Base-by-base conservation (phyloP, 2,113 vertebrate species). In the Coryphaenoides rupestris region DNA sequence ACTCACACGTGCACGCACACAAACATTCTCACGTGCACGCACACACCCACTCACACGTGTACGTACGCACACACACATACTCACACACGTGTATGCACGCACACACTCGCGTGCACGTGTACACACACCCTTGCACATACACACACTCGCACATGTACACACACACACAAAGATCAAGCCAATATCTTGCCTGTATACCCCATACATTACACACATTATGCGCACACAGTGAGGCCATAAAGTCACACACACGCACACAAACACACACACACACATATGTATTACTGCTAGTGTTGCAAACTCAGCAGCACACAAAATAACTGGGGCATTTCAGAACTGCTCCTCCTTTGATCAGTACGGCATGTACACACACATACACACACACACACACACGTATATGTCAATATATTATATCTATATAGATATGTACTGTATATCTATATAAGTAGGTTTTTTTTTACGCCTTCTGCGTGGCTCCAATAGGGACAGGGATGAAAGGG, bases 241-340 rank as follows among this genome's bases (percentile, higher is more conserved):
- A 40, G 23, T 21, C 21, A 19, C 59, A 62, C 50, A 55, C 66
- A 61, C 46, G 40, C 58, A 40, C 50, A 67, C 65, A 46, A 46
- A 40, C 50, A 55, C 21, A n/a, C 47, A 50, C 47, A n/a, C 47
- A 50, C 47, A n/a, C 47, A 17, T 13, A 62, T 45, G n/a, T 16
- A 21, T 45, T 56, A 23, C 21, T 55, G 12, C 24, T 45, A 45
- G 57, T 52, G 47, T 22, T 26, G 79, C 84, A 81, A 84, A 81
- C 85, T 84, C 87, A 69, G 71, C 74, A 78, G 63, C 57, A 55
- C 68, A 73, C 66, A 21, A 58, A 53, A 21, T 70, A 63, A 61
- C 63, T 19, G 55, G 26, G 58, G 65, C 49, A 46, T 63, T 65
- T 63, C 62, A 26, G 72, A 62, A 68, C n/a, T 28, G 40, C 24